Evolutionary conservation across 2,113 vertebrate genomes (phyloP), one percentile per base, ranked within the genome.

Genomic region (Drymodes brunneopygia): DNA sequence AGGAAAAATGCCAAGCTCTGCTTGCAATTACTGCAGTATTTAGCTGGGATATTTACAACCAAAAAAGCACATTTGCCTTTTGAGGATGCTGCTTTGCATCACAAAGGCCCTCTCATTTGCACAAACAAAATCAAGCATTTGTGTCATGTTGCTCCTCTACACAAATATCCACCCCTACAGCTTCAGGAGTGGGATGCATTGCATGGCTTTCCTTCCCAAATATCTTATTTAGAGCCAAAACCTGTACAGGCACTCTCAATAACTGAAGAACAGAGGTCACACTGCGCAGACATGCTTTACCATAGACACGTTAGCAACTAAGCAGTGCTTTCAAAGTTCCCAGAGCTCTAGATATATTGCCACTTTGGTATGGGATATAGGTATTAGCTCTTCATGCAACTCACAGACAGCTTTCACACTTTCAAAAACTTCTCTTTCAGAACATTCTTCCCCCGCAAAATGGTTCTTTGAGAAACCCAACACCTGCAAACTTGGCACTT

Each of bases 31-130:
- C 83, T 95, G 94, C 70, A 95, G 60, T 91, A 88, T 92, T 97
- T 95, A 96, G 73, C 80, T 90, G 72, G 70, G 94, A 94, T 91
- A 93, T 82, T 98, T 96, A 95, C 92, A 94, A 95, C 91, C 81
- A 75, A 95, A 72, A 97, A 96, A 96, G 65, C 81, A 82, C 71
- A 88, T 94, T 95, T 92, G 75, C 93, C 93, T 96, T 96, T 92
- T 78, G 92, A 96, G 94, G 78, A 90, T 90, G 90, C 81, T 96
- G 93, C 75, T 97, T 97, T 98, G 94, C 95, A 98, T 98, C 69
- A 98, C 90, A 98, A 98, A 95, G 89, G 44, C 66, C 58, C 44
- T 94, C 94, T 97, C 92, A 92, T 96, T 90, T 96, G 62, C 96
- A 98, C 92, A 97, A 97, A 92, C 86, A 93, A 97, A 97, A 97